Base-by-base conservation (phyloP, 1,140 invertebrate genomes). In the Aphaenogaster rudis region DNA sequence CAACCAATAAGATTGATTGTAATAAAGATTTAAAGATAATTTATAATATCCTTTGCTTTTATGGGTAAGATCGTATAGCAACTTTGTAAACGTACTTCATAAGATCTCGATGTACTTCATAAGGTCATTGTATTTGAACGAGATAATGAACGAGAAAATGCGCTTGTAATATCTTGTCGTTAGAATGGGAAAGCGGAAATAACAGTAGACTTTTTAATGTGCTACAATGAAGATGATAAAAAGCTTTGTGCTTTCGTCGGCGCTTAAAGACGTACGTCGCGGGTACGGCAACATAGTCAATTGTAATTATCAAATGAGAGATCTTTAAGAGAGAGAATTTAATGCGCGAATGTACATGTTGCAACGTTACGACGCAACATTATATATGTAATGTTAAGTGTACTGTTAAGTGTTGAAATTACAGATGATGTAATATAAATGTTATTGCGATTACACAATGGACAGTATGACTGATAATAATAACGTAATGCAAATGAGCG, bases 381-480 rank as follows among this genome's bases (percentile, higher is more conserved):
- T 79, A 63, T n/a, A 54, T 57, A 59, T 42, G 54, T 77, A 77
- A 77, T 77, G 39, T 77, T 77, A 77, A 77, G 74, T 61, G n/a
- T 80, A 80, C n/a, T 48, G 7, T 67, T 80, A 80, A 80, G 33
- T 79, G 59, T 79, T 50, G 28, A 80, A 7, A 39, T 54, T 52
- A 54, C 13, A 80, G 4, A 67, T 63, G 61, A 67, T 67, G 77
- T 79, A 66, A 79, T 64, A 67, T 67, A 80, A 80, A 80, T 80
- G 33, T 80, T 79, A 50, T 66, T 79, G 45, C 13, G 45, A n/a
- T 79, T 52, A 66, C 59, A 66, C 15, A 11, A 79, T 42, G 33
- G 11, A 66, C 28, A 33, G 61, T 64, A 66, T 28, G 77, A 79
- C 77, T 79, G 77, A 79, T 79, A 79, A 66, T 79, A 79, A 79